Evolutionary conservation across 2,797 vertebrate genomes (phyloP).

Genomic region (Semaprochilodus insignis): DNA sequence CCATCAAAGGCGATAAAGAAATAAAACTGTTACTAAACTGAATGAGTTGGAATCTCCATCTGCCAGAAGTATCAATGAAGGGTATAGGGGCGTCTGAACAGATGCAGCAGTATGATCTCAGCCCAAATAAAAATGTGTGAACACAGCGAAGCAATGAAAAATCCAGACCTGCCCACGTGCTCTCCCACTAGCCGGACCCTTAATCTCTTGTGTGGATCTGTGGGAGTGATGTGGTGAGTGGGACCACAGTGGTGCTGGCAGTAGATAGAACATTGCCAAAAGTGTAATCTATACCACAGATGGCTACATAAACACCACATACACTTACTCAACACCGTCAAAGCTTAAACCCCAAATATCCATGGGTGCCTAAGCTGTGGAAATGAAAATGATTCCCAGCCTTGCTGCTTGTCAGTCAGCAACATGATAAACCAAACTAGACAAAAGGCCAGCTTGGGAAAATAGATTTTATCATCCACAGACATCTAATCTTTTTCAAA

Average conservation of each 20-base stretch:
- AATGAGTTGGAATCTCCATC: constrained; percentile 3
- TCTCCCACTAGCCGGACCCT: background rate
- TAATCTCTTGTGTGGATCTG: background rate
- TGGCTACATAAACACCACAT: background rate
- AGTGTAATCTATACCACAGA: constrained; percentile 18
- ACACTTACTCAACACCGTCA: background rate
- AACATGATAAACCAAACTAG: constrained; percentile 2
- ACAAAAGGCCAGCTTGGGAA: background rate
- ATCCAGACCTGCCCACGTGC: constrained; percentile 6
- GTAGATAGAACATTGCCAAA: background rate
- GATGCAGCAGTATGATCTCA: constrained; percentile 22
- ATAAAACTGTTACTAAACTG: background rate
- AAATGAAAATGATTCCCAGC: constrained; percentile 6
- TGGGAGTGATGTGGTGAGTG: constrained; percentile 8
- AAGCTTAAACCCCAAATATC: background rate
- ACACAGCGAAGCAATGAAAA: constrained; percentile 1
- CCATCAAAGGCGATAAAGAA: constrained; percentile 4
- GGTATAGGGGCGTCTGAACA: constrained; percentile 16
- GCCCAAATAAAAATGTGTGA: constrained; percentile 27
- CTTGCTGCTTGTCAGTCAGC: background rate
- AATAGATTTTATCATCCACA: too few relatives aligned
- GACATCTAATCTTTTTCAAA: background rate
- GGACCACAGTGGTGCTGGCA: constrained; percentile 10
- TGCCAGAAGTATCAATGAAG: background rate
- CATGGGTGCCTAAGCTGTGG: background rate